Conservation (phyloP, 2,797 vertebrate genomes). For the Crocidura indochinensis region DNA sequence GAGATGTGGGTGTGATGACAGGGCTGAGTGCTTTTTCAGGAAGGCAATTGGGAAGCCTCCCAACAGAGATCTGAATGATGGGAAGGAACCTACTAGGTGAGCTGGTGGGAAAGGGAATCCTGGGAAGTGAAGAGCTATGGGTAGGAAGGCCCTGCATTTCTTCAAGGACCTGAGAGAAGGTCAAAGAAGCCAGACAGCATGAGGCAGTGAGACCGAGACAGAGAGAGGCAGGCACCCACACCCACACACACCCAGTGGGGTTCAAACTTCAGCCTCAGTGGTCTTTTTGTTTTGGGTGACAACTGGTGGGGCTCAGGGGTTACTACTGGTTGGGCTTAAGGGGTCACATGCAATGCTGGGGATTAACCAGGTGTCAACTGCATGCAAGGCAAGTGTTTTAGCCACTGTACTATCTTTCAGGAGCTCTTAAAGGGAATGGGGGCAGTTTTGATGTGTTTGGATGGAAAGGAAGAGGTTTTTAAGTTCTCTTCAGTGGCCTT, state of each 20-base stretch:
- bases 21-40: background rate
- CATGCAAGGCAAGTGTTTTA: no score
- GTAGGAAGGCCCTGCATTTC: conserved; percentile 1
- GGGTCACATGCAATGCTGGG: no score
- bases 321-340: no score
- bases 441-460: background rate
- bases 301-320: no score
- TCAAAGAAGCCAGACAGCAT: background rate
- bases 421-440: background rate
- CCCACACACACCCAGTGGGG: background rate
- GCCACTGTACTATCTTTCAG: background rate
- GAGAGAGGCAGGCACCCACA: background rate
- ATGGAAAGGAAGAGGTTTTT: background rate
- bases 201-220: fast-evolving
- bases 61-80: background rate
- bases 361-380: no score
- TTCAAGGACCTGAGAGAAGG: conserved; percentile 14
- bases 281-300: no score
- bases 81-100: conserved; percentile 12
- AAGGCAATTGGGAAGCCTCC: background rate
- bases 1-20: background rate
- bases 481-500: background rate
- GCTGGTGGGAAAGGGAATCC: background rate
- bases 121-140: background rate
- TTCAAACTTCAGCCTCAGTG: background rate